Percentiles rank a stretch among this genome's conserved stretches.
These are phyloP conservation scores for Pitangus sulphuratus DNA, from an alignment of 2,797 vertebrate species.

Conservation along the genomic window DNA sequence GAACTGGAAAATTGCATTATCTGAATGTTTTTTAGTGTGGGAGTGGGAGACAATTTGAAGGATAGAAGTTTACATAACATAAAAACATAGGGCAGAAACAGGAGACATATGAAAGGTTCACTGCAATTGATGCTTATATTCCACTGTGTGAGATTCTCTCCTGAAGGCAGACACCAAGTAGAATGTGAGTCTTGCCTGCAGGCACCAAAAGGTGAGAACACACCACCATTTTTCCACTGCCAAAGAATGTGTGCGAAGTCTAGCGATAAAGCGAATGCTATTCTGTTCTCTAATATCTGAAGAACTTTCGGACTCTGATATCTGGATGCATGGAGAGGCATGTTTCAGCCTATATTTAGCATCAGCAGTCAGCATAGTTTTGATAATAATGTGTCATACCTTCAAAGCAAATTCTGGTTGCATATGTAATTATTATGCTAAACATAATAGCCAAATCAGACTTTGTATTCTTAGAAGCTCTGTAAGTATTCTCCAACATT, in stretches of 20 bases:
- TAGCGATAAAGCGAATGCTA: neutral
- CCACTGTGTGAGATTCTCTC: neutral
- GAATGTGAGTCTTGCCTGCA: neutral
- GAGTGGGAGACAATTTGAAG: neutral
- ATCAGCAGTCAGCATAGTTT: constrained; percentile 28
- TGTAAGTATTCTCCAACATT: neutral
- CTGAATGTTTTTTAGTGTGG: neutral
- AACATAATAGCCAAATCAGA: neutral
- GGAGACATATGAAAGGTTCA: neutral
- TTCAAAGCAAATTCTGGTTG: constrained; percentile 34
- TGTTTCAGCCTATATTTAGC: constrained; percentile 55
- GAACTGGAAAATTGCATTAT: neutral
- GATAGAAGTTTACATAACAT: neutral
- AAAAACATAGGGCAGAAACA: neutral
- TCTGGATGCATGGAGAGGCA: neutral
- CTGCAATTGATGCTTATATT: neutral
- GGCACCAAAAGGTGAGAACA: neutral
- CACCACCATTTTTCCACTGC: neutral
- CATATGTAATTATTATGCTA: constrained; percentile 3
- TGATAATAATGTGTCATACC: constrained; percentile 41
- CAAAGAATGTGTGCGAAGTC: neutral
- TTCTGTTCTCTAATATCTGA: neutral
- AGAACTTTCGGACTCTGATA: constrained; percentile 49
- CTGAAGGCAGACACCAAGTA: neutral
- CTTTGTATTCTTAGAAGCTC: constrained; percentile 5